A percentile compares a stretch with the other conserved stretches of the same genome.
Evolutionary conservation across 2,888 invertebrate species (phyloP).

Genomic region (Thecocarcelia acutangulata): DNA sequence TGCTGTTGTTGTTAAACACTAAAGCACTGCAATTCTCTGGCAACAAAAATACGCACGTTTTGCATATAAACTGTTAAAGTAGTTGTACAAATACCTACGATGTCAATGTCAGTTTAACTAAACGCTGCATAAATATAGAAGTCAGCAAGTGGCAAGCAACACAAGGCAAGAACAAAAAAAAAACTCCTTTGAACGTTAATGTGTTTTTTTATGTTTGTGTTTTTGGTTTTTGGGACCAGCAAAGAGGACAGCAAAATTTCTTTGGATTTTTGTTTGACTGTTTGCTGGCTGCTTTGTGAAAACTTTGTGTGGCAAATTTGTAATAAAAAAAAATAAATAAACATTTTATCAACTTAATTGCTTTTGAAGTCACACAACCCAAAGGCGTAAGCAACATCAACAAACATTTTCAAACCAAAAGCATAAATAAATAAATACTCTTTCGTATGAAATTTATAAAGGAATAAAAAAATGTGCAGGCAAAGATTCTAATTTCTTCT

Average conservation of each 20-base stretch:
- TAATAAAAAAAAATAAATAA: conserved; percentile 64
- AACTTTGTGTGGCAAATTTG: conserved; percentile 61
- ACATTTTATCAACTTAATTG: conserved; percentile 71
- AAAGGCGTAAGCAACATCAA: conserved; percentile 48
- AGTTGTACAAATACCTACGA: conserved; percentile 45
- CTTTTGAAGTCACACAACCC: conserved; percentile 66
- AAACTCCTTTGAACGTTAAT: conserved; percentile 28
- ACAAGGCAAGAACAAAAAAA: conserved; percentile 18
- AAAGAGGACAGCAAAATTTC: background rate
- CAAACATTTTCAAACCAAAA: conserved; percentile 48
- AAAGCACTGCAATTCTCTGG: background rate
- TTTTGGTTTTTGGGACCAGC: background rate
- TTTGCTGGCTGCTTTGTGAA: conserved; percentile 7
- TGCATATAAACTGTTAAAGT: conserved; percentile 12
- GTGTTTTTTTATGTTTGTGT: background rate
- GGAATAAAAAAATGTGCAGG: background rate
- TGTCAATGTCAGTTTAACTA: conserved; percentile 69
- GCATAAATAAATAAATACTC: background rate
- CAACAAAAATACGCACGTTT: conserved; percentile 29
- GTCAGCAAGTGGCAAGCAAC: conserved; percentile 59
- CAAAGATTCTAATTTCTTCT: conserved; percentile 59
- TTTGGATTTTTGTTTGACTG: background rate
- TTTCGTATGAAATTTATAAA: background rate
- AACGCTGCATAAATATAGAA: conserved; percentile 61
- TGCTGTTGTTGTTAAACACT: conserved; percentile 29